These are phyloP conservation scores for Micrasema minimum DNA, from an alignment of 1,140 invertebrate genomes.

Conservation along the genomic window DNA sequence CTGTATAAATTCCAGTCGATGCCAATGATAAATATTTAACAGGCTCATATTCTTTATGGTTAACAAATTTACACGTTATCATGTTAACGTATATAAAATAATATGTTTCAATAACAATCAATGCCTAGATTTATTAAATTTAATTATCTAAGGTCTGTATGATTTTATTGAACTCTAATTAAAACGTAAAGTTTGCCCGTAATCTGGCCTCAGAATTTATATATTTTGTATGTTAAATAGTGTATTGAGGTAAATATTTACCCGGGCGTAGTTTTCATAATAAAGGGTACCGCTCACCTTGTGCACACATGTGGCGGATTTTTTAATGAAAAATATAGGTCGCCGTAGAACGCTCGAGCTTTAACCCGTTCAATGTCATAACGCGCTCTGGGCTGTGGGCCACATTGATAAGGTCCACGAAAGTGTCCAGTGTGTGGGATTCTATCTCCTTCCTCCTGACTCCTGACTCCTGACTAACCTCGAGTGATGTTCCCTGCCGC, in stretches of 20 bases:
- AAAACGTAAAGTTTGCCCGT: too few relatives aligned
- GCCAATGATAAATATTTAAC: too few relatives aligned
- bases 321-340: constrained; percentile 20
- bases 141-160: too few relatives aligned
- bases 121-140: too few relatives aligned
- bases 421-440: background rate
- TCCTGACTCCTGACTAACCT: background rate
- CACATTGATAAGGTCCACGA: too few relatives aligned
- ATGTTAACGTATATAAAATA: too few relatives aligned
- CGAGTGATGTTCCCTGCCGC: background rate
- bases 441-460: constrained; percentile 4
- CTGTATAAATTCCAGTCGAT: too few relatives aligned
- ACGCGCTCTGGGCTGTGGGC: background rate
- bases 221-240: constrained; percentile 8
- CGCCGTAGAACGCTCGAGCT: background rate
- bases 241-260: constrained; percentile 22
- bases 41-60: too few relatives aligned
- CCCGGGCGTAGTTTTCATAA: constrained; percentile 3
- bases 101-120: too few relatives aligned
- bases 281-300: constrained; percentile 18
- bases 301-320: constrained; percentile 12
- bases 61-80: too few relatives aligned
- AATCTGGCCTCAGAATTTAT: background rate
- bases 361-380: background rate
- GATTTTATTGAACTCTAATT: too few relatives aligned